These are phyloP conservation scores for Aphodius sticticus DNA, from an alignment of 2,888 invertebrate species.

Conservation along the genomic window DNA sequence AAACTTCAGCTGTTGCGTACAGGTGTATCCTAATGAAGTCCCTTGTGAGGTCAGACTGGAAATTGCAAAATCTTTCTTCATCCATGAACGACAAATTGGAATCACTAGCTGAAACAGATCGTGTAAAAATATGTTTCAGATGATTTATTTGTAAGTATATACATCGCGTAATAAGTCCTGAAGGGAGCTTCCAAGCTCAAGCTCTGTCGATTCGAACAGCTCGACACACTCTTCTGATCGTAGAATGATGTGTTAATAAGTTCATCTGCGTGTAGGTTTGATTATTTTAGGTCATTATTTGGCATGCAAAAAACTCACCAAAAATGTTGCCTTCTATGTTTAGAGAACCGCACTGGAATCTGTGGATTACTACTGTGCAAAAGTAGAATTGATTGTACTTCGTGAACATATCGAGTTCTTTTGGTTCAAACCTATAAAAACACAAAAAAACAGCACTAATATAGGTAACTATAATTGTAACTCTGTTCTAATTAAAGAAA, in stretches of 20 bases:
- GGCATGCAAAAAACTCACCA: background rate
- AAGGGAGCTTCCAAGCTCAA: background rate
- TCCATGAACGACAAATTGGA: background rate
- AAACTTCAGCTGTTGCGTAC: conserved; percentile 8
- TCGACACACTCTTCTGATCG: background rate
- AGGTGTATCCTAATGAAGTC: conserved; percentile 16
- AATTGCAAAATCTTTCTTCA: background rate
- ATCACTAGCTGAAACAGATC: background rate
- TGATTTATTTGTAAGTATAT: background rate
- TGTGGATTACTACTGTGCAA: conserved; percentile 17
- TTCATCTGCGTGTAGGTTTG: background rate
- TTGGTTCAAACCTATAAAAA: conserved; percentile 17
- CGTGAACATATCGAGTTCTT: conserved; percentile 11
- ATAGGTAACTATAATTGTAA: background rate
- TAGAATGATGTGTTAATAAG: background rate
- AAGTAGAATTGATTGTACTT: conserved; percentile 16
- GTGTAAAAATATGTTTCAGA: background rate
- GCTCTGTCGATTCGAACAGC: background rate
- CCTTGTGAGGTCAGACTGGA: background rate
- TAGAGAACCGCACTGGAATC: conserved; percentile 4
- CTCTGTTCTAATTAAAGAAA: too few species aligned
- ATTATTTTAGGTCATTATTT: background rate
- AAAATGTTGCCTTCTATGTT: background rate
- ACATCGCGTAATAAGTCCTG: background rate
- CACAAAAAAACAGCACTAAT: background rate